These are phyloP conservation scores for Microtus pennsylvanicus DNA, from an alignment of 2,113 vertebrate genomes.

Conservation along the genomic window DNA sequence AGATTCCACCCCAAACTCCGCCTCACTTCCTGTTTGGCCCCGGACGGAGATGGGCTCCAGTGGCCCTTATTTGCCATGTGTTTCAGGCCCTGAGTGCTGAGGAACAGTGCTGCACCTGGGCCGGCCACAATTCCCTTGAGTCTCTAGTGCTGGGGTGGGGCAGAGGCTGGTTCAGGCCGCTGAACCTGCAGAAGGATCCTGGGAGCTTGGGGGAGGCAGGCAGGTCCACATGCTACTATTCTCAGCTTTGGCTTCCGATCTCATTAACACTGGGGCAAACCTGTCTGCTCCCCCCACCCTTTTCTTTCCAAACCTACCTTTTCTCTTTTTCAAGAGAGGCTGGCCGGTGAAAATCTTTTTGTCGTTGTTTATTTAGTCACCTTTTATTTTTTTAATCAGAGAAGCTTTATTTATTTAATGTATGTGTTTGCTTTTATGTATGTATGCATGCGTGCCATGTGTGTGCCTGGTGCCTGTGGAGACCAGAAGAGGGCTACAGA, in stretches of 20 bases:
- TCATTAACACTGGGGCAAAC: background rate
- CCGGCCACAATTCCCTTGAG: conserved; percentile 73
- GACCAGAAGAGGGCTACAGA: background rate
- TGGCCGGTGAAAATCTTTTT: background rate
- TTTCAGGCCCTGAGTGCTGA: background rate
- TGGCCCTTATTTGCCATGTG: background rate
- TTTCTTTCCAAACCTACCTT: background rate
- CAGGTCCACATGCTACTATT: background rate
- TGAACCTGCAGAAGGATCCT: background rate
- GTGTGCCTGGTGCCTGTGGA: background rate
- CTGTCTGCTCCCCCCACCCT: no score
- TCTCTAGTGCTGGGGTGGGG: background rate
- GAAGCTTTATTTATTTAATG: background rate
- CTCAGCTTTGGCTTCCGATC: background rate
- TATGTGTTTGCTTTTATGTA: background rate
- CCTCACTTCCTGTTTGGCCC: conserved; percentile 71
- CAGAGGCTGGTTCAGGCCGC: background rate
- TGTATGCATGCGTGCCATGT: background rate
- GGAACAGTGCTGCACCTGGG: conserved; percentile 56
- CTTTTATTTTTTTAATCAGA: background rate
- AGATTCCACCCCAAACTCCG: conserved; percentile 56
- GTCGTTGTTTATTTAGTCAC: background rate
- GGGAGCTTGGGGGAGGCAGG: background rate
- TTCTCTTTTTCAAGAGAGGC: background rate
- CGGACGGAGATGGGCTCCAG: conserved; percentile 73